Conservation (phyloP, 2,797 vertebrate genomes). For the Arvicola amphibius region DNA sequence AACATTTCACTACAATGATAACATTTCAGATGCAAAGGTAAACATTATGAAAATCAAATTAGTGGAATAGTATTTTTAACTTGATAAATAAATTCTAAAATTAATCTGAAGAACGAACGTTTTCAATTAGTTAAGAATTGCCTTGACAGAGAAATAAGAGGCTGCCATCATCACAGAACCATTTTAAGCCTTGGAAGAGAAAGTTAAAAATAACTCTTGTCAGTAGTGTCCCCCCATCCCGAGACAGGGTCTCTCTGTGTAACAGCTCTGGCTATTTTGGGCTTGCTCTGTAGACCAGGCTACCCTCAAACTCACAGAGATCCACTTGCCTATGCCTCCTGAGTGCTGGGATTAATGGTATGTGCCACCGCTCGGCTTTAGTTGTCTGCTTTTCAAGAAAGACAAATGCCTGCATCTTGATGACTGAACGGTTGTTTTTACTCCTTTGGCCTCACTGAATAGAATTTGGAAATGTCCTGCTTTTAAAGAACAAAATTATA, state of each 20-base stretch:
- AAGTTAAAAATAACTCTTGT: neutral
- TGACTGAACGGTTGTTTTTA: conserved; percentile 28
- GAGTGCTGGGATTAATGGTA: too few relatives aligned
- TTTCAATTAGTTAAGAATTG: conserved; percentile 31
- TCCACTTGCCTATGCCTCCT: too few relatives aligned
- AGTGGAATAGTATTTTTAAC: neutral
- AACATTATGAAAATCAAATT: neutral
- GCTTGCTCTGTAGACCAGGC: too few relatives aligned
- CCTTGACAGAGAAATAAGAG: conserved; percentile 27
- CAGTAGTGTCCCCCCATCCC: neutral
- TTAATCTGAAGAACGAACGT: conserved; percentile 6
- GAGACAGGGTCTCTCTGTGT: too few relatives aligned
- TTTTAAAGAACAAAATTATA: conserved; percentile 33
- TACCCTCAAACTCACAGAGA: too few relatives aligned
- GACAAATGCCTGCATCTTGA: neutral
- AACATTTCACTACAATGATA: neutral
- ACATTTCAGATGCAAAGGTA: neutral
- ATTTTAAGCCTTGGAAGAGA: conserved; percentile 35
- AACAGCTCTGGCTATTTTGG: too few relatives aligned
- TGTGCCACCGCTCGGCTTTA: accelerated
- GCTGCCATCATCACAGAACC: neutral
- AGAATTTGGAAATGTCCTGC: conserved; percentile 27
- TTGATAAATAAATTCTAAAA: conserved; percentile 42
- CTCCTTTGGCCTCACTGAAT: neutral
- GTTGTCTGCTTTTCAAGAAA: neutral